These are phyloP conservation scores for Monochamus alternatus DNA, from an alignment of 2,888 invertebrate genomes.

Conservation along the genomic window DNA sequence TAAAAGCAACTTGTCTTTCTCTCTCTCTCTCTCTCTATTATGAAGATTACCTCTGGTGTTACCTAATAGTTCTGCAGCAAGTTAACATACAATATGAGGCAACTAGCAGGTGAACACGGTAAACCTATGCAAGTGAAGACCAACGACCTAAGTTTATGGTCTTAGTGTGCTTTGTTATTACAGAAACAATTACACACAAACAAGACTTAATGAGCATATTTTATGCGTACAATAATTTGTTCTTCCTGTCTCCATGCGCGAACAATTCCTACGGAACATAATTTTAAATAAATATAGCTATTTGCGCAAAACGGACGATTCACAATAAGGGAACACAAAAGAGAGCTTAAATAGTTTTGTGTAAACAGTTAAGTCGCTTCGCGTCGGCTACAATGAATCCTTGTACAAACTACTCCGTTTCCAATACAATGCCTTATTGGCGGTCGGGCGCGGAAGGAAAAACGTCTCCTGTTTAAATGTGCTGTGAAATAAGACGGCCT, in stretches of 20 bases:
- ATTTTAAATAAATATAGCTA: constrained; percentile 54
- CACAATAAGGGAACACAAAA: constrained; percentile 37
- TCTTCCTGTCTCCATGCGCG: constrained; percentile 59
- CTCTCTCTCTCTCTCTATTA: no score
- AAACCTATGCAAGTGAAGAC: constrained; percentile 46
- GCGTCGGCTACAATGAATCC: constrained; percentile 12
- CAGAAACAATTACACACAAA: constrained; percentile 63
- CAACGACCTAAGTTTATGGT: constrained; percentile 60
- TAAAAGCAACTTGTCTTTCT: no score
- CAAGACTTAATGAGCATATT: constrained; percentile 62
- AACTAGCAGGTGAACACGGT: constrained; percentile 34
- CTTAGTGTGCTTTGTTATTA: constrained; percentile 61
- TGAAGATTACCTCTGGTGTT: no score
- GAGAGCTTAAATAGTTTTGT: constrained; percentile 33
- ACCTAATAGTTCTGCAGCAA: background rate
- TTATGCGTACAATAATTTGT: constrained; percentile 61
- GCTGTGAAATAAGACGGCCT: background rate
- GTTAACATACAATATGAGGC: constrained; percentile 24
- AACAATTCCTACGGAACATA: constrained; percentile 58
- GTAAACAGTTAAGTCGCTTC: constrained; percentile 39
- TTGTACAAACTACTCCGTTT: constrained; percentile 17
- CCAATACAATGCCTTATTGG: constrained; percentile 11
- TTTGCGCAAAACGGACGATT: constrained; percentile 41
- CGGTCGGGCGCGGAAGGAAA: constrained; percentile 6
- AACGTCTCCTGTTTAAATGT: background rate